A percentile compares a stretch with the other conserved stretches of the same genome.
Evolutionary conservation across 2,888 invertebrate species (phyloP).

Genomic region (Loripinus fragilis): DNA sequence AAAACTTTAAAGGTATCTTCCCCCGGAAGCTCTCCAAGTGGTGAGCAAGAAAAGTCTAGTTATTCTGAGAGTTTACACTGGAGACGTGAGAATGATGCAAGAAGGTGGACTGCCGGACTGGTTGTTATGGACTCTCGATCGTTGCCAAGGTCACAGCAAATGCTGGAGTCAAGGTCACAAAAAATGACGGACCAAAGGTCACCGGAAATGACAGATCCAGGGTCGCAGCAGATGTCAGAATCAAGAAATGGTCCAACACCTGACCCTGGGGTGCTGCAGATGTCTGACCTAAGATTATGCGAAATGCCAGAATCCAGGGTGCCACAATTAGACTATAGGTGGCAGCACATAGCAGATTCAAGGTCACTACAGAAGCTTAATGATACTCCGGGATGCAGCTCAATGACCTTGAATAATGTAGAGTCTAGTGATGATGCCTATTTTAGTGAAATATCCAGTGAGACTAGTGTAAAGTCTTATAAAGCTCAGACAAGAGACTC

Average conservation of each 20-base stretch:
- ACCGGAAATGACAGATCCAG: background rate
- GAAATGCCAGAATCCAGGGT: background rate
- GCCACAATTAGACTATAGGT: background rate
- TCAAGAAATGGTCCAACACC: background rate
- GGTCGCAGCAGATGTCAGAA: background rate
- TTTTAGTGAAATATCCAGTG: conserved; percentile 50
- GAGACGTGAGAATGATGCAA: background rate
- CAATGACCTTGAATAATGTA: conserved; percentile 20
- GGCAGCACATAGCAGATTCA: background rate
- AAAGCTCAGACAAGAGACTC: background rate
- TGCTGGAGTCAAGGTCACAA: background rate
- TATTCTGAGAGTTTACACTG: background rate
- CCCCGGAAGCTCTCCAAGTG: background rate
- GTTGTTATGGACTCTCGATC: background rate
- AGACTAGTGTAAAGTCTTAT: conserved; percentile 22
- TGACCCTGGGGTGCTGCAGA: too few relatives aligned
- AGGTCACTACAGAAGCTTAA: background rate
- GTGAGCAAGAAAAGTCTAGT: background rate
- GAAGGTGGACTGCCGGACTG: background rate
- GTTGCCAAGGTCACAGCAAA: conserved; percentile 2
- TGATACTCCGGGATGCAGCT: background rate
- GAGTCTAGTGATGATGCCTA: conserved; percentile 56
- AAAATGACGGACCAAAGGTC: background rate
- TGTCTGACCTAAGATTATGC: background rate
- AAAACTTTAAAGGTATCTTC: background rate